These are phyloP conservation scores for Tolmerus cingulatus DNA, from an alignment of 2,888 invertebrate species.

Conservation along the genomic window DNA sequence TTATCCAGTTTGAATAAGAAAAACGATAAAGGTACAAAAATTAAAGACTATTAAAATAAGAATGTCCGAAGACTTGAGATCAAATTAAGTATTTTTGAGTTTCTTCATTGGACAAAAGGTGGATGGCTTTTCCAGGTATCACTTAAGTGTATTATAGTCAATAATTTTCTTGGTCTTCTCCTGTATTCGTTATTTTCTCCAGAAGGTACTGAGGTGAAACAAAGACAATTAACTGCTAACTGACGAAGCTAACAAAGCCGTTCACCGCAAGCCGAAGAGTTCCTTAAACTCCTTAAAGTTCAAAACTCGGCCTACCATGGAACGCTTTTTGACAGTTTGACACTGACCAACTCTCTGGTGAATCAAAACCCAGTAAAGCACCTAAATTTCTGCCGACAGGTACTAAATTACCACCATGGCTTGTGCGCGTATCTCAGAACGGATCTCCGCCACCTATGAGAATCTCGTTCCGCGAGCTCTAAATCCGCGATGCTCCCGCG, in stretches of 20 bases:
- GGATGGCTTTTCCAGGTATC: background rate
- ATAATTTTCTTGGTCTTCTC: background rate
- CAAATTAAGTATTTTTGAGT: background rate
- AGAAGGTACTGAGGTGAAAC: background rate
- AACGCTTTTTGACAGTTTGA: background rate
- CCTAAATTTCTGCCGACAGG: background rate
- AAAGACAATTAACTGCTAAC: background rate
- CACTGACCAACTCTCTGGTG: background rate
- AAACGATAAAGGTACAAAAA: background rate
- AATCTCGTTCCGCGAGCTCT: background rate
- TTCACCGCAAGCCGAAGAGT: background rate
- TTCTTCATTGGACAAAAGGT: background rate
- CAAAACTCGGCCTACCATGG: background rate
- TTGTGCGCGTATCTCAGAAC: slow-evolving; percentile 1
- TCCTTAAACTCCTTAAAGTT: background rate
- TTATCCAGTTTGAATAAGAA: background rate
- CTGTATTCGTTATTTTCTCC: background rate
- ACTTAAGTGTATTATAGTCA: background rate
- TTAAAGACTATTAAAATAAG: background rate
- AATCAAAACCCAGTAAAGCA: background rate
- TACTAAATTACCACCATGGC: background rate
- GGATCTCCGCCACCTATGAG: background rate
- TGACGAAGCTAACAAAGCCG: background rate
- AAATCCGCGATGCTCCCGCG: background rate
- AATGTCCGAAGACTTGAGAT: background rate